A percentile compares a stretch with the other conserved stretches of the same genome.
These are phyloP conservation scores for Rhinolophus ferrumequinum DNA, from an alignment of 2,113 vertebrate genomes.

Conservation along the genomic window DNA sequence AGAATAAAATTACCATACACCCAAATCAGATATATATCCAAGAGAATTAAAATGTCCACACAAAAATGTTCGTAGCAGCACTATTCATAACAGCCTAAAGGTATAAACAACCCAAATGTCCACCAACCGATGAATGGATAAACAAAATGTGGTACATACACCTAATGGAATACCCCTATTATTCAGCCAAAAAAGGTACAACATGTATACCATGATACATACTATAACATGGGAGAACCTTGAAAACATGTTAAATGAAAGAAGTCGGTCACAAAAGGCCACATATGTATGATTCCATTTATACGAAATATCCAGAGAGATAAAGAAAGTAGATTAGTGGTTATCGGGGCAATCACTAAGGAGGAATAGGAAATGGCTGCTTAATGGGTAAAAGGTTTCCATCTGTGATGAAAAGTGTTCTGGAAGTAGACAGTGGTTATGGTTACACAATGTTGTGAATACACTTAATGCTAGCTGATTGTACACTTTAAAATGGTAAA, in stretches of 20 bases:
- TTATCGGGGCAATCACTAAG: not conserved
- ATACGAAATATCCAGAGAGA: not conserved
- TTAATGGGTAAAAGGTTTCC: not conserved
- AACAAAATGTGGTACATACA: not conserved
- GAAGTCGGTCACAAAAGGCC: not conserved
- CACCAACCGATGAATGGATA: not conserved
- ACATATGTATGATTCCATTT: not conserved
- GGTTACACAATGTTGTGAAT: not conserved
- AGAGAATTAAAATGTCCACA: conserved; percentile 25
- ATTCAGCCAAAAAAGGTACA: not conserved
- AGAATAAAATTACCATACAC: not conserved
- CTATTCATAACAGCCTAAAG: not conserved
- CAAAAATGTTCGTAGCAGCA: conserved; percentile 2
- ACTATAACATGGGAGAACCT: not conserved
- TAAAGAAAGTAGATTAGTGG: not conserved
- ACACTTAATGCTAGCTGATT: not conserved
- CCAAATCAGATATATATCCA: not conserved
- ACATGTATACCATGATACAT: not conserved
- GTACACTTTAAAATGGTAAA: not conserved
- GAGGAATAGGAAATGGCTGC: not conserved
- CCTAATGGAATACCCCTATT: not conserved
- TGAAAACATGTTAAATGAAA: not conserved
- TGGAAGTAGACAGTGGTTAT: not conserved
- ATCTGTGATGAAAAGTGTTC: conserved; percentile 16
- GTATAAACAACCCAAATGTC: not conserved